Conservation (phyloP, 2,113 vertebrate species). For the Pelobates fuscus region DNA sequence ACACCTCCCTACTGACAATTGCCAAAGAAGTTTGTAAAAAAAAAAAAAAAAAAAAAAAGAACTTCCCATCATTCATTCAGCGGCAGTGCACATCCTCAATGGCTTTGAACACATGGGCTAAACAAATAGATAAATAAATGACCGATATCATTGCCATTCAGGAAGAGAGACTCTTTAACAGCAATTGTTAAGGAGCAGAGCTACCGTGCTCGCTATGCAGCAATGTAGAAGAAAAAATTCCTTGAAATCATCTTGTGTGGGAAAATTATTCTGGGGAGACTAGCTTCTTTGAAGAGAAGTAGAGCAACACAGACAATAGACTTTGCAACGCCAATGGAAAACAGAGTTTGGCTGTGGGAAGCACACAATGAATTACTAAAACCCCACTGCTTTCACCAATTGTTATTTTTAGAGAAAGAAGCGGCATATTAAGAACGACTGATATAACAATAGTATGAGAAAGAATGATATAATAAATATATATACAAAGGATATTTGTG, state of each 20-base stretch:
- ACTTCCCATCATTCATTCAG: slow-evolving; percentile 12
- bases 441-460: too few species aligned
- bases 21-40: slow-evolving; percentile 39
- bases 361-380: slow-evolving; percentile 6
- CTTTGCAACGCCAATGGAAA: slow-evolving; percentile 23
- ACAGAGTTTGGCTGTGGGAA: neutral
- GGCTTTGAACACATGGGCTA: neutral
- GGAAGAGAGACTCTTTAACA: neutral
- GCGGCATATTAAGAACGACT: too few species aligned
- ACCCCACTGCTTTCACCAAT: neutral
- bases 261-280: slow-evolving; percentile 26
- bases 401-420: neutral
- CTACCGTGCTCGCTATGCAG: slow-evolving; percentile 4
- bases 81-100: neutral
- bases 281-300: slow-evolving; percentile 26
- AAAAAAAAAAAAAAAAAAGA: neutral
- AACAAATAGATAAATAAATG: neutral
- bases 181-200: neutral
- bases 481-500: too few species aligned
- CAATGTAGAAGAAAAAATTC: slow-evolving; percentile 22
- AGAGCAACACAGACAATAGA: slow-evolving; percentile 23
- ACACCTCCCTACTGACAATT: slow-evolving; percentile 24
- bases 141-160: neutral
- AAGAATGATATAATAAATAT: too few species aligned
- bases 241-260: slow-evolving; percentile 31